A percentile compares a stretch with the other conserved stretches of the same genome.
Evolutionary conservation across 2,113 vertebrate genomes (phyloP).

Genomic region (Spheniscus mendiculus): DNA sequence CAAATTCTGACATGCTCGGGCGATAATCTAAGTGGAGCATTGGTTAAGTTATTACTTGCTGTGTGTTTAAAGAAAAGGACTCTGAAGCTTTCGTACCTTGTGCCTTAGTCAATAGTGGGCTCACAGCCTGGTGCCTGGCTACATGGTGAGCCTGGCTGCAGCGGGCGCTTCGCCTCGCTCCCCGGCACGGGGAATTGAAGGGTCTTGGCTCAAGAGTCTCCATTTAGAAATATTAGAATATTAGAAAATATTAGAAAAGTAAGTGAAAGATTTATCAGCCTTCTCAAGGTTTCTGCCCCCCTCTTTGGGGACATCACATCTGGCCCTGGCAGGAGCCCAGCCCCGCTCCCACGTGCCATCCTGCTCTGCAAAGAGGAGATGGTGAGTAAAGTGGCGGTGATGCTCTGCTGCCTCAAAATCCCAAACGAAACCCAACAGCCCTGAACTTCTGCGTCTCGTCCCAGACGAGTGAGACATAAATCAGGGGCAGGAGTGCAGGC

Average conservation of each 20-base stretch:
- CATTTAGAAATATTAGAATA: neutral
- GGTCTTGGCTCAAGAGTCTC: neutral
- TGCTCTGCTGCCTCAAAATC: fast-evolving
- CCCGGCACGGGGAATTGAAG: fast-evolving
- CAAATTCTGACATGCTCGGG: neutral
- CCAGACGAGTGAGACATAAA: neutral
- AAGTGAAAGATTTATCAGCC: neutral
- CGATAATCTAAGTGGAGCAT: fast-evolving
- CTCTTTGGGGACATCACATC: neutral
- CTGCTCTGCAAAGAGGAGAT: fast-evolving
- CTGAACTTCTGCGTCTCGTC: neutral
- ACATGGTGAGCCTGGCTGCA: neutral
- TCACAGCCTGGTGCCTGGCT: neutral
- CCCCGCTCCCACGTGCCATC: neutral
- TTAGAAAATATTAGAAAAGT: neutral
- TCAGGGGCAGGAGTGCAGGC: neutral
- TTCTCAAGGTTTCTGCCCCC: neutral
- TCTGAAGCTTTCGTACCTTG: fast-evolving
- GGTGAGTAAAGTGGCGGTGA: fast-evolving
- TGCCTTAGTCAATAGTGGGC: fast-evolving
- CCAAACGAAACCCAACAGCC: neutral
- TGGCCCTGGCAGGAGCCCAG: neutral
- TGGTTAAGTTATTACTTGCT: neutral
- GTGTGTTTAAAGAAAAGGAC: neutral
- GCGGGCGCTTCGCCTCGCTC: fast-evolving